These are phyloP conservation scores for Diphyllodes magnificus DNA, from an alignment of 2,113 vertebrate species.

Conservation along the genomic window DNA sequence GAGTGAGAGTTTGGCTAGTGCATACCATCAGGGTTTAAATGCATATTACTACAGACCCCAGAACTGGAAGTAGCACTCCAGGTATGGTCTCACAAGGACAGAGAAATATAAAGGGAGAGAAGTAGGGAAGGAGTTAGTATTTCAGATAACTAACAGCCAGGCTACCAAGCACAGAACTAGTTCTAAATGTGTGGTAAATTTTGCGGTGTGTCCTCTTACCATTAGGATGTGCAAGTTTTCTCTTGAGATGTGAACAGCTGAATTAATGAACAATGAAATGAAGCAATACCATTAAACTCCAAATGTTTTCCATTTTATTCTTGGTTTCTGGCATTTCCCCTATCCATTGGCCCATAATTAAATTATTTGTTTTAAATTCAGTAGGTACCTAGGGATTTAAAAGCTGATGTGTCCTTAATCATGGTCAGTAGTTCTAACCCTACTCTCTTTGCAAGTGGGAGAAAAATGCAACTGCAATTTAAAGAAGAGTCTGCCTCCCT, in stretches of 20 bases:
- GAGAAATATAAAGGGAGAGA: neutral
- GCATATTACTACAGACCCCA: neutral
- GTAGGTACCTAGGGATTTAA: neutral
- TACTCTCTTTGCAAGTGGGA: neutral
- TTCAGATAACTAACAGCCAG: neutral
- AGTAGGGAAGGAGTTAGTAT: neutral
- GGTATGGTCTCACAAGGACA: accelerated
- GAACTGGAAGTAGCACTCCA: neutral
- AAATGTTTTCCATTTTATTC: neutral
- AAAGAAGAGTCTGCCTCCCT: neutral
- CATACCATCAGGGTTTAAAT: too few species aligned
- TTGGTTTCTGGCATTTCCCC: neutral
- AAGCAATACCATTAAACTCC: neutral
- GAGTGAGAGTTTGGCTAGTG: too few species aligned
- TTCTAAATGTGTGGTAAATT: neutral
- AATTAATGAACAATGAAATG: neutral
- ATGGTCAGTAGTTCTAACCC: neutral
- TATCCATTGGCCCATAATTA: neutral
- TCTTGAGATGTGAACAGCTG: neutral
- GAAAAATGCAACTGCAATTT: neutral
- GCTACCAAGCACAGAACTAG: neutral
- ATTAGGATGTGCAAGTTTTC: neutral
- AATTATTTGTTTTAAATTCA: neutral
- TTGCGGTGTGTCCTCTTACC: neutral
- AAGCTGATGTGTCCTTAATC: neutral